Evolutionary conservation across 2,888 invertebrate species (phyloP), one percentile per base, ranked within the genome.

Genomic region (Caenorhabditis macrosperma): DNA sequence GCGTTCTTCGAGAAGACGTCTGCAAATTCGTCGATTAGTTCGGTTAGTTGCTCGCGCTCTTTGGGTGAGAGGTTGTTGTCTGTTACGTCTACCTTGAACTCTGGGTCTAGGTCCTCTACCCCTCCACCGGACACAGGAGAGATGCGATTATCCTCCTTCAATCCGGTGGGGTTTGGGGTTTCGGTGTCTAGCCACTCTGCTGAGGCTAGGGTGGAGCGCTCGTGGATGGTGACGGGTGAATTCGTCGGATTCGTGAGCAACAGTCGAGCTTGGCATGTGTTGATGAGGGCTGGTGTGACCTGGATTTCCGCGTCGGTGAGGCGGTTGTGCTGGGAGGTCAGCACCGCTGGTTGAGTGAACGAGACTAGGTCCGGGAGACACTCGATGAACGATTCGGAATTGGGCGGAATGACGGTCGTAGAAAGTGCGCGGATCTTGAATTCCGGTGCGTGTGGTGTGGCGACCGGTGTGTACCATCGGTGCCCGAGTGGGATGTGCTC

Each of bases 1-100:
- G 48, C 41, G 38, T 79, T 64, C 41, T 68, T 72, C 0, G 74
- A 71, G 28, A 86, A 83, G 7, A 85, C 48, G 41, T 85, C 84
- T 1, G 24, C 20, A 20, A 60, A 71, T n/a, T 77, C 64, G 1
- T 63, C 41, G n/a, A 66, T 7, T 3, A 55, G 33, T 7, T 9
- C 33, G 15, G 6, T 30, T 4, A 68, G 26, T 9, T 7, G 7
- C 20, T 17, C 24, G 2, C 3, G 35, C 24, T 57, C 20, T 10
- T 35, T 26, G 1, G 9, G 15, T 0, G 48, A 30, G 0, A 33
- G 3, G 6, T 15, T 46, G 12, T 20, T 15, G 2, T 59, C n/a
- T 12, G 57, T 28, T 0, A 59, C 28, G 20, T 59, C 38, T 1
- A 68, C 38, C 1, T 2, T 6, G 20, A 68, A 68, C 7, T 67